These are phyloP conservation scores for Amniataba percoides DNA, from an alignment of 2,797 vertebrate species.

Conservation along the genomic window DNA sequence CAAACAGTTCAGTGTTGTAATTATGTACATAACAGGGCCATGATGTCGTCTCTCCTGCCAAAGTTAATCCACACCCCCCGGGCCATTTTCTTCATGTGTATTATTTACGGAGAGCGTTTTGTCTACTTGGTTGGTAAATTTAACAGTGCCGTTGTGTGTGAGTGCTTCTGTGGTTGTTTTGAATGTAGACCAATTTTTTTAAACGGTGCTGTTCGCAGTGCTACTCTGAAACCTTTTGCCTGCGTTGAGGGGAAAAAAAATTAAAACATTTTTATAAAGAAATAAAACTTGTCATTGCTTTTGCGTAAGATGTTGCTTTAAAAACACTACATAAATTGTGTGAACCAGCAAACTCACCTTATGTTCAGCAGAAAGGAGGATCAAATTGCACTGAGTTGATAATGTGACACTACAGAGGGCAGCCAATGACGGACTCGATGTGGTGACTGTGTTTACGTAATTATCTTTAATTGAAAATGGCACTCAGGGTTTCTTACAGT, in stretches of 20 bases:
- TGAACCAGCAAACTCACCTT: background rate
- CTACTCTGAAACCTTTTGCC: slow-evolving; percentile 28
- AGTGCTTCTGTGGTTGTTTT: slow-evolving; percentile 49
- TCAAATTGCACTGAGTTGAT: slow-evolving; percentile 23
- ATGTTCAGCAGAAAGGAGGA: slow-evolving; percentile 11
- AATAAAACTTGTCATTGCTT: slow-evolving; percentile 55
- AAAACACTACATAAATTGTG: slow-evolving; percentile 3
- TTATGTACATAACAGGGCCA: slow-evolving; percentile 72
- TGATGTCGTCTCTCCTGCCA: slow-evolving; percentile 36
- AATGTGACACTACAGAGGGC: slow-evolving; percentile 40
- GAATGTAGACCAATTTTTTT: slow-evolving; percentile 36
- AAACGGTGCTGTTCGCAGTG: slow-evolving; percentile 14
- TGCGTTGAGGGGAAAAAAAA: background rate
- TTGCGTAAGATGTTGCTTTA: slow-evolving; percentile 35
- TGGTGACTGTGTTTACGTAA: slow-evolving; percentile 52
- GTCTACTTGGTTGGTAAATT: slow-evolving; percentile 1
- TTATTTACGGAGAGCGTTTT: slow-evolving; percentile 39
- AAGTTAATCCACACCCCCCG: slow-evolving; percentile 30
- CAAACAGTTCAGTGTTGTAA: slow-evolving; percentile 54
- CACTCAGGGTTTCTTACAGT: slow-evolving; percentile 49
- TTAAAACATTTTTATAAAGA: slow-evolving; percentile 66
- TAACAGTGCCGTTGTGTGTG: slow-evolving; percentile 20
- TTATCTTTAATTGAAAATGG: slow-evolving; percentile 69
- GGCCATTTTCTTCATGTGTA: slow-evolving; percentile 10
- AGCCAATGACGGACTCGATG: slow-evolving; percentile 5